Evolutionary conservation across 2,888 invertebrate species (phyloP), one percentile per base, ranked within the genome.

Genomic region (Choristoneura rosaceana): DNA sequence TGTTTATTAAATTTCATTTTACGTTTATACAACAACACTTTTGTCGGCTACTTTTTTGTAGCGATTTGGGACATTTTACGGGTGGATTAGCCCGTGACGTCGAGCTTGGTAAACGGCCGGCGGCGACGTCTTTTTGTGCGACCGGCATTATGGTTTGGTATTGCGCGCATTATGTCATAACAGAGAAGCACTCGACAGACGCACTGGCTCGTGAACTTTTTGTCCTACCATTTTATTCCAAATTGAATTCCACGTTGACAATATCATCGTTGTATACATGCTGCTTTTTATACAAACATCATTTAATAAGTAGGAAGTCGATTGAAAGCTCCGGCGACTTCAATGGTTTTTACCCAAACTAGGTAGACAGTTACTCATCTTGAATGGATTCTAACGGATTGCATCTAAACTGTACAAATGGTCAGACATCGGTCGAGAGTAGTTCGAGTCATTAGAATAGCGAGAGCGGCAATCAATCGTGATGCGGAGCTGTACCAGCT

Each of bases 1-100:
- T 91, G 92, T 93, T 94, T 94, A 94, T 94, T 94, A 94, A 94
- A 94, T 92, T 94, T 94, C 92, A 94, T 94, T 94, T 94, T 93
- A 92, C 88, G 88, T 92, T 92, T 87, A 90, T 93, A 92, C 92
- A 92, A 93, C 93, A 93, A 93, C 94, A 93, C 93, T 94, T 91
- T 93, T 93, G 93, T 92, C 92, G 92, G 90, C 82, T 78, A 83
- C 85, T 91, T 93, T 69, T 93, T 93, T 93, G 88, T 91, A 77
- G 77, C 81, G 85, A 86, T 91, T 92, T 91, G 94, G 92, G 94
- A 94, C 94, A 94, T 93, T 94, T 94, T 92, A 91, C 94, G 93
- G 90, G 83, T 90, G 94, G 91, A 92, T 92, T 92, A 90, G 81
- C 84, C 80, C 79, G 87, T 89, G 91, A 92, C 89, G 88, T 89